phyloP scores from a whole-genome alignment of 2,888 invertebrate species.

The Chrysodeixis includens region DNA sequence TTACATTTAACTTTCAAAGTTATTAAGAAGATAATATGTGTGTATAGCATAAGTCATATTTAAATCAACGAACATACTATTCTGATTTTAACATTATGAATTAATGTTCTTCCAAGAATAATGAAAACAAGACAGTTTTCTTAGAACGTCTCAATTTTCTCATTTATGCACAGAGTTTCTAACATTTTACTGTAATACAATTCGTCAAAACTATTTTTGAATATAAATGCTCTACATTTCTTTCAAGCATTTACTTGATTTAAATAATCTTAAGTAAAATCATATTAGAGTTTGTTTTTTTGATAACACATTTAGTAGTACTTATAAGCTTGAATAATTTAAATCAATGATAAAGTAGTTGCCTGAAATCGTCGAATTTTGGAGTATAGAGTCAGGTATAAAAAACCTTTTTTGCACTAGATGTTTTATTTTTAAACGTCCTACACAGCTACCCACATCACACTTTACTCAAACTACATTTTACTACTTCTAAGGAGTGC shows the following conservation, averaged over 20 bases:
- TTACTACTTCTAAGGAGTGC: neutral
- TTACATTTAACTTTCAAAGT: too few species aligned
- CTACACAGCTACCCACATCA: neutral
- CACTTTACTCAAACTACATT: neutral
- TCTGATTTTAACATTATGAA: constrained; percentile 25
- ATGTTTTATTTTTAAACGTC: neutral
- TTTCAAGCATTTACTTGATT: neutral
- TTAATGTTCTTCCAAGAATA: constrained; percentile 16
- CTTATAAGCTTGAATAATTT: too few species aligned
- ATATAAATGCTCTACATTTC: neutral
- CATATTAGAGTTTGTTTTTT: neutral
- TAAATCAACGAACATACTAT: constrained; percentile 2
- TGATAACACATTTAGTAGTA: too few species aligned
- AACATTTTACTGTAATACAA: neutral
- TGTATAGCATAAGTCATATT: too few species aligned
- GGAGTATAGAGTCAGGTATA: too few species aligned
- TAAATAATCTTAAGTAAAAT: neutral
- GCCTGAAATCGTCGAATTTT: too few species aligned
- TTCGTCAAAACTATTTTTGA: constrained; percentile 15
- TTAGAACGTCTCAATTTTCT: neutral
- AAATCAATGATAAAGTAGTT: too few species aligned
- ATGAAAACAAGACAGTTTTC: constrained; percentile 8
- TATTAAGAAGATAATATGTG: too few species aligned
- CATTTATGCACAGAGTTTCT: neutral
- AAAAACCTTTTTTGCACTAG: neutral